Conservation (phyloP, 2,797 vertebrate species). For the Cuculus canorus region DNA sequence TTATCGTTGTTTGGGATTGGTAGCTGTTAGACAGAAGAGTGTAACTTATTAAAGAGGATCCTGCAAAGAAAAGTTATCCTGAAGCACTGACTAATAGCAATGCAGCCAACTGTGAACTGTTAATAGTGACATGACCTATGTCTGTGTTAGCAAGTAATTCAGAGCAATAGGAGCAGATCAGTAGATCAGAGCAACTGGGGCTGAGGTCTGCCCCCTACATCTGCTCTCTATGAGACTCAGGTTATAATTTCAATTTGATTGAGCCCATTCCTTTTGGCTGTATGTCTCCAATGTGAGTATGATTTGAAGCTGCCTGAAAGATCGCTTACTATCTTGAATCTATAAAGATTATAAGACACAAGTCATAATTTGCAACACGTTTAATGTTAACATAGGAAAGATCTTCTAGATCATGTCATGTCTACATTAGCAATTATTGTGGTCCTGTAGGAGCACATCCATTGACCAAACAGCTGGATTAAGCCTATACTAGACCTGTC, state of each 20-base stretch:
- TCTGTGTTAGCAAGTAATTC: background rate
- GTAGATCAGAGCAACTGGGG: background rate
- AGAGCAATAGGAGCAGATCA: background rate
- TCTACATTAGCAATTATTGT: background rate
- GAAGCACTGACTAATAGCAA: background rate
- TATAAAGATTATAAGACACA: background rate
- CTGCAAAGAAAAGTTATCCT: background rate
- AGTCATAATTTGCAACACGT: background rate
- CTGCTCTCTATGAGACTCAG: background rate
- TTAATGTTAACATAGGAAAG: background rate
- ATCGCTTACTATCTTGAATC: background rate
- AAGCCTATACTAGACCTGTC: background rate
- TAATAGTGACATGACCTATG: background rate
- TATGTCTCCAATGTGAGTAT: background rate
- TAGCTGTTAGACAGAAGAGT: background rate
- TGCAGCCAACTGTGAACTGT: background rate
- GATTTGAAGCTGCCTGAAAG: background rate
- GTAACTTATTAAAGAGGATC: background rate
- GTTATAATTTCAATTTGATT: background rate
- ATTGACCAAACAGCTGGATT: background rate
- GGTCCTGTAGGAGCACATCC: background rate
- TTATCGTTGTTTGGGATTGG: background rate
- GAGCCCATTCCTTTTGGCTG: background rate
- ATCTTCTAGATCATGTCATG: background rate
- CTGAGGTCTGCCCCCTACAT: background rate